These are phyloP conservation scores for Takifugu ocellatus DNA, from an alignment of 2,797 vertebrate genomes.

Conservation along the genomic window DNA sequence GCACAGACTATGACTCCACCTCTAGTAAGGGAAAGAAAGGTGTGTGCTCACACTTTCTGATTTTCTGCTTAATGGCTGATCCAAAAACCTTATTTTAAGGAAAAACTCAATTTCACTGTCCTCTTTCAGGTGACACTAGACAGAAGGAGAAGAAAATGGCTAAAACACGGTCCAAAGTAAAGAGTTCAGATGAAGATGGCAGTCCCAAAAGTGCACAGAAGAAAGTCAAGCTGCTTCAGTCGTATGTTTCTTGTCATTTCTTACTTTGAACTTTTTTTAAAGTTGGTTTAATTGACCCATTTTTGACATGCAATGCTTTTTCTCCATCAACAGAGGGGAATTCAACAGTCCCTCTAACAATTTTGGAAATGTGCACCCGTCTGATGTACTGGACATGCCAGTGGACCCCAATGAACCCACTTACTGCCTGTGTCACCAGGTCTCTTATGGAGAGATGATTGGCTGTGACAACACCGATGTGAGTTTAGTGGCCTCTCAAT, in stretches of 20 bases:
- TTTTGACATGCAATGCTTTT: not conserved
- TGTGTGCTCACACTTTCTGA: conserved; percentile 27
- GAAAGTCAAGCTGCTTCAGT: conserved; percentile 87
- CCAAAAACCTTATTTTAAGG: not conserved
- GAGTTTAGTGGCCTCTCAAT: conserved; percentile 57
- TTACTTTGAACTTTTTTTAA: conserved; percentile 1
- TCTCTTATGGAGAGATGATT: conserved; percentile 99
- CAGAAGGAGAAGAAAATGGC: conserved; percentile 93
- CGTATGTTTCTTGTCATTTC: conserved; percentile 46
- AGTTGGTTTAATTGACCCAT: not conserved
- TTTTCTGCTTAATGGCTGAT: not conserved
- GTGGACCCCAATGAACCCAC: conserved; percentile 99
- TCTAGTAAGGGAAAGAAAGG: conserved; percentile 98
- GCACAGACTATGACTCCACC: conserved; percentile 93
- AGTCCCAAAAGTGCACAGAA: conserved; percentile 90
- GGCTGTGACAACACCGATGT: conserved; percentile 99
- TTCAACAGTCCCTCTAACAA: conserved; percentile 87
- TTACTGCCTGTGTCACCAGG: conserved; percentile 98
- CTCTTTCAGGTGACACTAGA: conserved; percentile 77
- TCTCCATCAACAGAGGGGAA: conserved; percentile 79
- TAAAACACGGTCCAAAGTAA: conserved; percentile 91
- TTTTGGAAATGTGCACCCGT: conserved; percentile 94
- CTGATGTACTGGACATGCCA: conserved; percentile 98
- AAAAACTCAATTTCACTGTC: conserved; percentile 6
- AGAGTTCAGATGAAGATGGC: conserved; percentile 91